Evolutionary conservation across 2,113 vertebrate genomes (phyloP).

Genomic region (Sardina pilchardus): DNA sequence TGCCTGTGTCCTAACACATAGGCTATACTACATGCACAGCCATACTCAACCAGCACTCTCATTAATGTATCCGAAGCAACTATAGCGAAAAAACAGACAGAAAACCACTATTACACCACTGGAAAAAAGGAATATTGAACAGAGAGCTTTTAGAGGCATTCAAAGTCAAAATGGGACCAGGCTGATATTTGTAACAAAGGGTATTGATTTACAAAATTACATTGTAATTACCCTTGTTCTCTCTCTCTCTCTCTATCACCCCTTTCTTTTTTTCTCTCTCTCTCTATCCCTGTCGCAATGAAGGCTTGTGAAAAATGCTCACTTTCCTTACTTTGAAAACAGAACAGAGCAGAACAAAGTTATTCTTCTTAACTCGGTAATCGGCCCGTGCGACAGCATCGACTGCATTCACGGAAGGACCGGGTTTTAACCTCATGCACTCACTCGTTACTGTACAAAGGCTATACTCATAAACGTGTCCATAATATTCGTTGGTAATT

Average conservation of each 20-base stretch:
- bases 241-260: background rate
- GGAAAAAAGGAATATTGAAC: constrained; percentile 4
- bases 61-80: background rate
- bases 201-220: constrained; percentile 18
- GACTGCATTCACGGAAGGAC: background rate
- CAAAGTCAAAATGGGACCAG: background rate
- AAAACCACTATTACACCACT: background rate
- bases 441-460: background rate
- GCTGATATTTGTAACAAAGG: constrained; percentile 6
- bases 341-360: background rate
- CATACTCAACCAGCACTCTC: background rate
- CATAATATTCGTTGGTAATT: background rate
- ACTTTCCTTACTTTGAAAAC: background rate
- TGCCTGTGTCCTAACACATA: background rate
- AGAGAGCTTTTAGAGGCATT: background rate
- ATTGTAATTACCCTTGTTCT: background rate
- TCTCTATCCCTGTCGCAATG: background rate
- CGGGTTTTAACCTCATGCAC: background rate
- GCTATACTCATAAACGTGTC: background rate
- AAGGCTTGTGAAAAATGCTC: background rate
- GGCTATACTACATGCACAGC: background rate
- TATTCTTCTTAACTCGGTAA: background rate
- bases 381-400: background rate
- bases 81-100: background rate
- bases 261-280: background rate